A percentile compares a stretch with the other conserved stretches of the same genome.
These are phyloP conservation scores for Albula goreensis DNA, from an alignment of 2,113 vertebrate species.

Conservation along the genomic window DNA sequence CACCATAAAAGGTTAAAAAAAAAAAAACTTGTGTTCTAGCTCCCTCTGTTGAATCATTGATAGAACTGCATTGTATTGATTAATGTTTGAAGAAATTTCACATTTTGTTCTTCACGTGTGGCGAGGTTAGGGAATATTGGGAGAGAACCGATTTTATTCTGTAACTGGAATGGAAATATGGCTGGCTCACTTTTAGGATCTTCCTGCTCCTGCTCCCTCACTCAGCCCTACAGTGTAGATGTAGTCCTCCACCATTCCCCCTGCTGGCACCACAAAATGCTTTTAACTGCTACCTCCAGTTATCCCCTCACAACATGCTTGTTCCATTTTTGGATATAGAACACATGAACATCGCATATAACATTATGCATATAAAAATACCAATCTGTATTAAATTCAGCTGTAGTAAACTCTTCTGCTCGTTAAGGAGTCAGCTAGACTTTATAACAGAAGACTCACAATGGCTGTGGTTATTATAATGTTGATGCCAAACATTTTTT, in stretches of 20 bases:
- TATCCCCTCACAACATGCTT: too few relatives aligned
- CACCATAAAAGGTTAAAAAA: background rate
- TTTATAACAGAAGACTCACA: background rate
- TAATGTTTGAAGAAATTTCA: too few relatives aligned
- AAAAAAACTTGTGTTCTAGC: background rate
- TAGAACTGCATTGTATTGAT: background rate
- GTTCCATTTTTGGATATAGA: too few relatives aligned
- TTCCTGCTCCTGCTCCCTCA: too few relatives aligned
- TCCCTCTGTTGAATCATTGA: conserved; percentile 3
- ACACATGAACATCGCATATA: too few relatives aligned
- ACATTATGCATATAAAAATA: too few relatives aligned
- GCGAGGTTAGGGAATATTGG: background rate
- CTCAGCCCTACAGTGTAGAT: too few relatives aligned
- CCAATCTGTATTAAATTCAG: background rate
- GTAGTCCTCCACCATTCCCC: too few relatives aligned
- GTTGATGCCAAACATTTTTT: background rate
- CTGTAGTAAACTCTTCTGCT: background rate
- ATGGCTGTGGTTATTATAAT: background rate
- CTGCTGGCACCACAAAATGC: too few relatives aligned
- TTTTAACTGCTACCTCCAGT: too few relatives aligned
- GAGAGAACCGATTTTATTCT: background rate
- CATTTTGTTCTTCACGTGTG: background rate
- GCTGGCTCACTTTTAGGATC: too few relatives aligned
- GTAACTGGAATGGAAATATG: too few relatives aligned
- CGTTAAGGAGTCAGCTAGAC: background rate